These are phyloP conservation scores for Nesoenas mayeri DNA, from an alignment of 2,113 vertebrate species.

Conservation along the genomic window DNA sequence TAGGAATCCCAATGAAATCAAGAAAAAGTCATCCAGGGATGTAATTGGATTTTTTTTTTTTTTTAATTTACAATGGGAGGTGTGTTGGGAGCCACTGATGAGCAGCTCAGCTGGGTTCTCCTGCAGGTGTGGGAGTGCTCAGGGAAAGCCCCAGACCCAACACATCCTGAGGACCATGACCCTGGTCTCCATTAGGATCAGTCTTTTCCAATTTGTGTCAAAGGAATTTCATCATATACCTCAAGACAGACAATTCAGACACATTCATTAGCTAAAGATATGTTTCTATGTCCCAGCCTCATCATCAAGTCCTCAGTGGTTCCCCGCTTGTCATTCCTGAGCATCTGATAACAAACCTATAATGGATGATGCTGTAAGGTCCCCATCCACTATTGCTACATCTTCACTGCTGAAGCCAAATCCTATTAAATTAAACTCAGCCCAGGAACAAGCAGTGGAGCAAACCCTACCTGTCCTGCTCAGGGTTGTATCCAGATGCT, in stretches of 20 bases:
- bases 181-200: neutral
- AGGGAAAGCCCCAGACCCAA: neutral
- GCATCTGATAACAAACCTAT: neutral
- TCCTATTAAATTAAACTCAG: neutral
- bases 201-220: neutral
- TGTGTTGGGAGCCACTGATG: neutral
- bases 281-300: neutral
- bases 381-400: rapidly evolving
- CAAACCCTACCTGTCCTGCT: neutral
- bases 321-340: neutral
- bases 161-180: neutral
- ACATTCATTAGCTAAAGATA: neutral
- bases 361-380: rapidly evolving
- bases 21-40: neutral
- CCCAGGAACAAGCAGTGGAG: neutral
- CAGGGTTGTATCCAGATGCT: neutral
- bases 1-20: neutral
- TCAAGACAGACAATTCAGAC: neutral
- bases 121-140: neutral
- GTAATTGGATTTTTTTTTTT: neutral
- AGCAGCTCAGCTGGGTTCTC: neutral
- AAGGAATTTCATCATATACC: neutral
- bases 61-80: neutral
- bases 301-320: neutral
- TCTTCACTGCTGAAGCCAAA: neutral